A percentile compares a stretch with the other conserved stretches of the same genome.
phyloP scores from a whole-genome alignment of 53 echinoderm and acorn worm species.

The Hippasteria phrygiana region DNA sequence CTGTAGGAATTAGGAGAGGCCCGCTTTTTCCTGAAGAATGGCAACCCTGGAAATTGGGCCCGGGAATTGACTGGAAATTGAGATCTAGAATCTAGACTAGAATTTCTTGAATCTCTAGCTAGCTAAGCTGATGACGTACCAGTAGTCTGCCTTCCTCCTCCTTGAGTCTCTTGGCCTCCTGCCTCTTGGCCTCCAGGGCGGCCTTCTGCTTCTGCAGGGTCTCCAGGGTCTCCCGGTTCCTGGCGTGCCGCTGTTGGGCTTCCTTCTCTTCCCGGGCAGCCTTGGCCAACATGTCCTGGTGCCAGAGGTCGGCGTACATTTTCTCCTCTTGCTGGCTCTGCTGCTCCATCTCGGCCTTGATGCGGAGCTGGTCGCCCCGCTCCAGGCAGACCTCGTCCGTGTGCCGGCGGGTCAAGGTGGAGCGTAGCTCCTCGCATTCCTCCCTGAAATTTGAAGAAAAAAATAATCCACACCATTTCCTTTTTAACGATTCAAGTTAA shows the following conservation, averaged over 20 bases:
- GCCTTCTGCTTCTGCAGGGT: constrained; percentile 91
- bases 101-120: background rate
- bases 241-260: constrained; percentile 59
- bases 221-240: constrained; percentile 91
- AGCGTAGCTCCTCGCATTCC: constrained; percentile 95
- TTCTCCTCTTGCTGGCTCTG: constrained; percentile 74
- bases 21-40: too few species aligned
- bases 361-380: constrained; percentile 85
- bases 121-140: constrained; percentile 64
- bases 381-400: constrained; percentile 99
- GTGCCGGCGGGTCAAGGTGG: constrained; percentile 92
- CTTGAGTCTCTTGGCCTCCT: constrained; percentile 92
- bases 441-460: constrained; percentile 63
- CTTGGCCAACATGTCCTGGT: constrained; percentile 89
- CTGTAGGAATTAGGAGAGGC: too few species aligned
- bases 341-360: constrained; percentile 81
- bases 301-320: constrained; percentile 97
- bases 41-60: too few species aligned
- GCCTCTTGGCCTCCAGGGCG: constrained; percentile 89
- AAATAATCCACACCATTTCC: background rate
- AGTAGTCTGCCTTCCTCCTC: constrained; percentile 88
- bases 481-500: too few species aligned
- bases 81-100: too few species aligned
- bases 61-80: too few species aligned
- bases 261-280: constrained; percentile 91